Evolutionary conservation across 2,888 invertebrate genomes (phyloP).

Genomic region (Polydrusus cervinus): DNA sequence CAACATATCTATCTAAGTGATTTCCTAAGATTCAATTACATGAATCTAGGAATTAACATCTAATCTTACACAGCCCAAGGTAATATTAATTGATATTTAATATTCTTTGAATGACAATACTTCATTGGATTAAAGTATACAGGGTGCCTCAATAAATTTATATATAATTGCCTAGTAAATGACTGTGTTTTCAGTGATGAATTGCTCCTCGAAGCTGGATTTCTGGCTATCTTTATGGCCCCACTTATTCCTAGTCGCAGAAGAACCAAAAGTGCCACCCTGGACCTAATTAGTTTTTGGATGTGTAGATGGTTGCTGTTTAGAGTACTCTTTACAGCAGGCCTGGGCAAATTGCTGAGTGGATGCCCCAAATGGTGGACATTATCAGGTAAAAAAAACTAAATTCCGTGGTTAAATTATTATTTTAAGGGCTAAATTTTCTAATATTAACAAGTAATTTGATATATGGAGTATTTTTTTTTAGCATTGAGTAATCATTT

Average conservation of each 20-base stretch:
- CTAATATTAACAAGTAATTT: no score
- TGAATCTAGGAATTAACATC: not conserved
- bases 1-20: not conserved
- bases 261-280: slow-evolving; percentile 70
- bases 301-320: slow-evolving; percentile 83
- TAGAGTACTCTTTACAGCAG: slow-evolving; percentile 81
- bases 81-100: not conserved
- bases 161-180: no score
- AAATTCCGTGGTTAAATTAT: no score
- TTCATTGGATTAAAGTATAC: no score
- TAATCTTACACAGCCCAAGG: not conserved
- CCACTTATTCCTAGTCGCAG: slow-evolving; percentile 74
- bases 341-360: slow-evolving; percentile 81
- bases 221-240: slow-evolving; percentile 80
- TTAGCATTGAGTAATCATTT: slow-evolving; percentile 80
- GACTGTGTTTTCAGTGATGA: slow-evolving; percentile 82
- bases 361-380: slow-evolving; percentile 87
- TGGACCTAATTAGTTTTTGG: slow-evolving; percentile 78
- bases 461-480: no score
- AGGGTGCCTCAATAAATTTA: no score
- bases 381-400: slow-evolving; percentile 78
- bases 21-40: slow-evolving; percentile 12
- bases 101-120: not conserved
- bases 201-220: slow-evolving; percentile 83
- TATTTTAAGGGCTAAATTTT: not conserved